Conservation (phyloP, 2,113 vertebrate species). For the Brienomyrus brachyistius region DNA sequence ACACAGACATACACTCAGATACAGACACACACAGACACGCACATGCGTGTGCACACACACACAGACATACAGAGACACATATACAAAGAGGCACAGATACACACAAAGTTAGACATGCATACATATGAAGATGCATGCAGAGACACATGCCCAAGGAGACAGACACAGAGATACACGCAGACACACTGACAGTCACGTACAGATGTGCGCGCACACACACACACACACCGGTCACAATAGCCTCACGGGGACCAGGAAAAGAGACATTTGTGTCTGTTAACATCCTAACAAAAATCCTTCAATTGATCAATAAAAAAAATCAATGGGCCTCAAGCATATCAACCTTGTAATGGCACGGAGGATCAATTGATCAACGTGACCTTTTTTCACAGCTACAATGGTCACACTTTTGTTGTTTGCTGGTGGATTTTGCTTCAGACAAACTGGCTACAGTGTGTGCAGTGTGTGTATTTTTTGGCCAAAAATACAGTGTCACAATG, state of each 20-base stretch:
- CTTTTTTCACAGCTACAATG: conserved; percentile 24
- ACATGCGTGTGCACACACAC: background rate
- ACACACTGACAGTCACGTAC: background rate
- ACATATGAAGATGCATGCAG: background rate
- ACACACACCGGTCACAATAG: conserved; percentile 6
- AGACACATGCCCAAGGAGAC: background rate
- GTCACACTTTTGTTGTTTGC: background rate
- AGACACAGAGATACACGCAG: conserved; percentile 23
- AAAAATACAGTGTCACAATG: background rate
- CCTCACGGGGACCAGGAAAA: conserved; percentile 18
- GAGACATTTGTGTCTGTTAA: conserved; percentile 18
- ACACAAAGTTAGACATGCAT: background rate
- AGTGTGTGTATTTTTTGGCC: background rate
- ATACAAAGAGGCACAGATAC: conserved; percentile 19
- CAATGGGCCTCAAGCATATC: conserved; percentile 11
- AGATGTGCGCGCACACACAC: conserved; percentile 9
- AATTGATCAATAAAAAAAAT: conserved; percentile 40
- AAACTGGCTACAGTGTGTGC: background rate
- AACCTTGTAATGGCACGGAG: conserved; percentile 28
- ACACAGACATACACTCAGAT: background rate
- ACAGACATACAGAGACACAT: conserved; percentile 9
- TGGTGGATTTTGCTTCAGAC: background rate
- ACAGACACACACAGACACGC: background rate
- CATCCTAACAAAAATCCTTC: background rate
- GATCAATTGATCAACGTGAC: conserved; percentile 42